Base-by-base conservation (phyloP, 2,113 vertebrate species). In the Lepus timidus region DNA sequence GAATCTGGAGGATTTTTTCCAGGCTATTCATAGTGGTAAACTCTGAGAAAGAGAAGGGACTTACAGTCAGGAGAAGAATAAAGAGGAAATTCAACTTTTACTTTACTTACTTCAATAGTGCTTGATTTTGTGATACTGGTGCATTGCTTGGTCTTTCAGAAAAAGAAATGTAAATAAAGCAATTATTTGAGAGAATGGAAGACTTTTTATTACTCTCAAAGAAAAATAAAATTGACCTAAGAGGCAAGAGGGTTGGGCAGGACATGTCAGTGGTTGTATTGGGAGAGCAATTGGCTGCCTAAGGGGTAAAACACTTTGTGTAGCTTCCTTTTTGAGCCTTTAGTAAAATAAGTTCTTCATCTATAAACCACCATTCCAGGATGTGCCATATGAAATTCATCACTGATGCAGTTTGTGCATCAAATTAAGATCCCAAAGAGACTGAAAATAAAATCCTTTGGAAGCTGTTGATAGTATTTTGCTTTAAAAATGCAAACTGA, bases 381-480 rank as follows among this genome's bases (percentile, higher is more conserved):
- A 85, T 74, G 62, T 95, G 91, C 93, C 95, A 92, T 71, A 92
- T 93, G 84, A 74, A 97, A 97, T 95, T 97, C 49, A 95, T 96
- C 96, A 95, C 92, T 91, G 95, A 97, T 96, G 55, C 85, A 95
- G 64, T 94, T 95, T 97, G 95, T 95, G 92, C 96, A 95, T 93
- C 91, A 97, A 97, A 96, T 98, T 96, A 95, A 81, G 71, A 95
- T 92, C 0, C 4, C 96, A 92, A 92, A 62, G 97, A 95, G 96
- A 96, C 94, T 87, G 81, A 82, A 97, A 85, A 97, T 94, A 95
- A 98, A 95, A 98, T 96, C 85, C 64, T 95, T 93, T 96, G 95
- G 96, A 96, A 97, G 91, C 73, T 88, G 96, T 76, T 82, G 89
- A 97, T 91, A 76, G 61, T 58, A 49, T 96, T 98, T 97, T 97